phyloP scores from a whole-genome alignment of 1,140 invertebrate species.

The Achatina immaculata region DNA sequence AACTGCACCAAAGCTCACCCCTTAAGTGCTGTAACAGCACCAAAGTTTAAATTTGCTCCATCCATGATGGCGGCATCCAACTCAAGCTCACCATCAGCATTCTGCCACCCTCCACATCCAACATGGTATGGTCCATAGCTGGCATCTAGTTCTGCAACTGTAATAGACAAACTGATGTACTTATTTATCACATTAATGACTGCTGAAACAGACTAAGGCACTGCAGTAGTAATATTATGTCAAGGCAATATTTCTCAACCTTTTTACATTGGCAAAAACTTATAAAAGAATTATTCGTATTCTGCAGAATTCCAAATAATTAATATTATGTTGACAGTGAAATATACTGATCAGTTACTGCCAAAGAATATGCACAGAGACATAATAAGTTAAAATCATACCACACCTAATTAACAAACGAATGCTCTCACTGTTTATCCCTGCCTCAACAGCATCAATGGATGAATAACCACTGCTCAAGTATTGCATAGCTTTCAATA shows the following conservation, averaged over 20 bases:
- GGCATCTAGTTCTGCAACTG: conserved; percentile 52
- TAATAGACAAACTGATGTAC: conserved; percentile 14
- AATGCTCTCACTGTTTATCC: conserved; percentile 41
- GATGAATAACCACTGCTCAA: conserved; percentile 7
- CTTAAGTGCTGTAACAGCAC: conserved; percentile 54
- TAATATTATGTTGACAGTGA: too few relatives aligned
- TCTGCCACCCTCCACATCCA: conserved; percentile 50
- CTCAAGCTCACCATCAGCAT: conserved; percentile 47
- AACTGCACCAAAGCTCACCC: conserved; percentile 40
- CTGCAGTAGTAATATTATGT: neutral
- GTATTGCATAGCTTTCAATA: conserved; percentile 7
- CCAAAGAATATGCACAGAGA: neutral
- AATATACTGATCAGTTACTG: neutral
- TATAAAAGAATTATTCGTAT: neutral
- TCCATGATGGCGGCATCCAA: conserved; percentile 59
- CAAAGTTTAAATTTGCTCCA: conserved; percentile 49
- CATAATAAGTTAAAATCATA: neutral
- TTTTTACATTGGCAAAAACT: neutral
- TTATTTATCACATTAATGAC: neutral
- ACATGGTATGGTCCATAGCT: conserved; percentile 52
- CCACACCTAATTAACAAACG: neutral
- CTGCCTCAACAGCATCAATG: conserved; percentile 40
- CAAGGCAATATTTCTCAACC: neutral
- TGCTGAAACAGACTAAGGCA: too few relatives aligned
- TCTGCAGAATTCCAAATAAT: neutral